These are phyloP conservation scores for Phlogophora meticulosa DNA, from an alignment of 2,888 invertebrate species.

Conservation along the genomic window DNA sequence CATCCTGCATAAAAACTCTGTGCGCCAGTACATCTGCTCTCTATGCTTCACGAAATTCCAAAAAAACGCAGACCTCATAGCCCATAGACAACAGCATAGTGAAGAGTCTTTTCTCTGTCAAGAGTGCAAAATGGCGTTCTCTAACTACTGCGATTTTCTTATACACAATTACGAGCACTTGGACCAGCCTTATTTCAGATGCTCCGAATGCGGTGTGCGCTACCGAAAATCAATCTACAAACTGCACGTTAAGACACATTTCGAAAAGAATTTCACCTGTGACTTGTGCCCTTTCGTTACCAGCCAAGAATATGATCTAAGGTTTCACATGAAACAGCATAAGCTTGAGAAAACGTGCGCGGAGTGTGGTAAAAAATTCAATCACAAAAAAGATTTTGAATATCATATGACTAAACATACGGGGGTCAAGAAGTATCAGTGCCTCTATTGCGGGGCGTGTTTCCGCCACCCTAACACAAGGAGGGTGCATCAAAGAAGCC, in stretches of 20 bases:
- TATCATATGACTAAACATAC: conserved; percentile 69
- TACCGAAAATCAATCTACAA: conserved; percentile 42
- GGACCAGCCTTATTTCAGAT: conserved; percentile 37
- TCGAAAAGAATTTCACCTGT: conserved; percentile 47
- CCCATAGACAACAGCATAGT: conserved; percentile 65
- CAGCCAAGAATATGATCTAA: background rate
- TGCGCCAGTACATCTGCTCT: conserved; percentile 60
- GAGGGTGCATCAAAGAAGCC: conserved; percentile 59
- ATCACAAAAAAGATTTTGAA: background rate
- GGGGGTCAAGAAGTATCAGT: conserved; percentile 67
- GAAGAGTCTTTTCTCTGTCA: conserved; percentile 61
- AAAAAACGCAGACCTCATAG: conserved; percentile 62
- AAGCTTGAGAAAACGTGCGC: conserved; percentile 25
- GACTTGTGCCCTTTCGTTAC: conserved; percentile 31
- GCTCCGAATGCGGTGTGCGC: conserved; percentile 63
- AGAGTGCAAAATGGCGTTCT: conserved; percentile 66
- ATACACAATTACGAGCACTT: conserved; percentile 62
- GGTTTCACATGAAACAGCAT: conserved; percentile 36
- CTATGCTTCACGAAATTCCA: conserved; percentile 62
- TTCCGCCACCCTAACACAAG: conserved; percentile 32
- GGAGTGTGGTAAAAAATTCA: conserved; percentile 42
- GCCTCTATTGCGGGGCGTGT: conserved; percentile 71
- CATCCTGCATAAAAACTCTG: conserved; percentile 13
- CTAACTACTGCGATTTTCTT: conserved; percentile 65
- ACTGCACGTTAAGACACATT: conserved; percentile 66